Evolutionary conservation across 2,113 vertebrate species (phyloP), one percentile per base, ranked within the genome.

Genomic region (Oryzias curvinotus): DNA sequence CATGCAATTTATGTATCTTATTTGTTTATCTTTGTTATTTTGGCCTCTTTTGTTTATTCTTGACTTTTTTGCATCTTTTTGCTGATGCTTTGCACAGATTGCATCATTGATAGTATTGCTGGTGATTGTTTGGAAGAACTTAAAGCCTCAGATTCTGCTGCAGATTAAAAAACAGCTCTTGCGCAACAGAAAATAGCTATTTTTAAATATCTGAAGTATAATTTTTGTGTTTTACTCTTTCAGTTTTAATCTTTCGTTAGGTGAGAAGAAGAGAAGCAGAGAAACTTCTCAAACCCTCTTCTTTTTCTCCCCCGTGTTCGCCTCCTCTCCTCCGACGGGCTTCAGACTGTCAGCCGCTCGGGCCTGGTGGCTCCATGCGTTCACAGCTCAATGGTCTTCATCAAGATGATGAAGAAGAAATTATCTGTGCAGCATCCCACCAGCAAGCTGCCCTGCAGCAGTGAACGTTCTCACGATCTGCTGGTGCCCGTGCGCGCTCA

Each of bases 351-450:
- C 46, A 18, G 70, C 47, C 14, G 65, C 68, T 2, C 17, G 30
- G 47, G 72, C 75, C 78, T 71, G 75, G 65, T 76, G 78, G 69
- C 78, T 63, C 69, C 52, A 62, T 30, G 62, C 62, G 28, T 64
- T 76, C 74, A 65, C 83, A 73, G 74, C 76, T 85, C 78, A 63
- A 21, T 62, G 77, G 28, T 73, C 73, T 80, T 80, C 73, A 74
- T 84, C 65, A 82, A 62, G 71, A 76, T 18, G 75, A 81, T 81
- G 84, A 78, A 64, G 73, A 71, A 78, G 73, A 73, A 76, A 80
- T 76, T 48, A 86, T 77, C 53, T 7, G 63, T 75, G 52, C 74
- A 78, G 74, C 74, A 71, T 80, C 83, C 80, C 71, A 78, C 80
- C 7, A 42, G 52, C 71, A 73, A 77, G 75, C 74, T 86, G 81